These are phyloP conservation scores for Yponomeuta malinellus DNA, from an alignment of 2,888 invertebrate genomes.

Conservation along the genomic window DNA sequence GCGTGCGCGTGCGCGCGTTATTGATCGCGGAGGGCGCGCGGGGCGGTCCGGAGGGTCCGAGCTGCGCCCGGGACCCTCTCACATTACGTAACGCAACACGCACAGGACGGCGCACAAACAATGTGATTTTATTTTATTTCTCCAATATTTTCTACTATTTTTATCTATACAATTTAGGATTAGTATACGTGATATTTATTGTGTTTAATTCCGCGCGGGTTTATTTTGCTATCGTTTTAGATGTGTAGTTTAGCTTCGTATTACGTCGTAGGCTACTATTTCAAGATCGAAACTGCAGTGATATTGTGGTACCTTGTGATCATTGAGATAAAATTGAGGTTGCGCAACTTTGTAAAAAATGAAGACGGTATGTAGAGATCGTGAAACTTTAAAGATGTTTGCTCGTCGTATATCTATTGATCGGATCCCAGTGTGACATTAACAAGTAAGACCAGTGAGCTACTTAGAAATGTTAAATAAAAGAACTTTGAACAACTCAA, in stretches of 20 bases:
- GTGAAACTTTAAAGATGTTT: not conserved
- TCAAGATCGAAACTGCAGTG: conserved; percentile 37
- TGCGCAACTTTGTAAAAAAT: conserved; percentile 22
- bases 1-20: conserved; percentile 11
- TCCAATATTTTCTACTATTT: conserved; percentile 61
- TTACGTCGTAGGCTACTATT: conserved; percentile 30
- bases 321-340: conserved; percentile 20
- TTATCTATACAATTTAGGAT: conserved; percentile 70
- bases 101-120: conserved; percentile 75
- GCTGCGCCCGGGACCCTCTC: conserved; percentile 52
- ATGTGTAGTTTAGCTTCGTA: conserved; percentile 45
- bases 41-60: conserved; percentile 37
- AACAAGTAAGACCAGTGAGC: not conserved
- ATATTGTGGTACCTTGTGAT: conserved; percentile 28
- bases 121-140: conserved; percentile 72
- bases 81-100: conserved; percentile 73
- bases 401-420: not conserved
- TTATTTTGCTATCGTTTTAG: conserved; percentile 45
- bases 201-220: conserved; percentile 58
- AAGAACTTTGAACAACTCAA: not conserved
- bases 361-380: not conserved
- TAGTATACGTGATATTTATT: conserved; percentile 60
- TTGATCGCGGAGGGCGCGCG: conserved; percentile 26
- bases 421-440: not conserved
- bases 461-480: not conserved